A percentile compares a stretch with the other conserved stretches of the same genome.
Evolutionary conservation across 2,888 invertebrate genomes (phyloP).

Genomic region (Polymixis lichenea): DNA sequence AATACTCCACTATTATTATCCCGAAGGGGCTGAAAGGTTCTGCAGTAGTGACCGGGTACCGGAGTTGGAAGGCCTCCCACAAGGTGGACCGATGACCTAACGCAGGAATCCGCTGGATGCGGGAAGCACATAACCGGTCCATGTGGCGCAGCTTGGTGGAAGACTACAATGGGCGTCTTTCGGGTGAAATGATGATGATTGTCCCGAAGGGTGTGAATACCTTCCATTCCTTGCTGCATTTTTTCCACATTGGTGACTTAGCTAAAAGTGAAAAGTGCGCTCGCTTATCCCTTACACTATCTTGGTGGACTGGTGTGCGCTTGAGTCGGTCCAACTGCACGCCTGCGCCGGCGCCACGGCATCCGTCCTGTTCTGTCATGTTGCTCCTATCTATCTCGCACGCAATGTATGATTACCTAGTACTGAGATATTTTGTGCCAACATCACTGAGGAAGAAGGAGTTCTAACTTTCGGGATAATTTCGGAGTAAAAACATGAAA

Average conservation of each 20-base stretch:
- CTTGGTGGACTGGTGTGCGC: slow-evolving; percentile 48
- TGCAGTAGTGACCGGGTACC: background rate
- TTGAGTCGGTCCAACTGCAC: slow-evolving; percentile 78
- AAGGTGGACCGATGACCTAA: background rate
- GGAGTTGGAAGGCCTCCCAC: background rate
- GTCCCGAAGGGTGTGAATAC: no score
- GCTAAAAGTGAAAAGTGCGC: slow-evolving; percentile 19
- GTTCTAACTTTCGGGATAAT: slow-evolving; percentile 35
- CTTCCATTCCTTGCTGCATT: background rate
- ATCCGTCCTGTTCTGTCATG: slow-evolving; percentile 70
- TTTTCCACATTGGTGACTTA: background rate
- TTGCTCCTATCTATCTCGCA: slow-evolving; percentile 60
- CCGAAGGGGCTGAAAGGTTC: background rate
- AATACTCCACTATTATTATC: no score
- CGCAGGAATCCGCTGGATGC: background rate
- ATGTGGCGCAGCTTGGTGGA: background rate
- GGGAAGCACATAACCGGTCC: background rate
- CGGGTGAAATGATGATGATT: background rate
- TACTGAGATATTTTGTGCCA: slow-evolving; percentile 28
- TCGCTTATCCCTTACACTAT: slow-evolving; percentile 49
- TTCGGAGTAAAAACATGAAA: slow-evolving; percentile 21
- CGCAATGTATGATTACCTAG: slow-evolving; percentile 63
- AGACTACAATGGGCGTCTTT: background rate
- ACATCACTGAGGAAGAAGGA: background rate
- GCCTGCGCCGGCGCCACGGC: slow-evolving; percentile 77